These are phyloP conservation scores for Suncus etruscus DNA, from an alignment of 2,113 vertebrate genomes.

Conservation along the genomic window DNA sequence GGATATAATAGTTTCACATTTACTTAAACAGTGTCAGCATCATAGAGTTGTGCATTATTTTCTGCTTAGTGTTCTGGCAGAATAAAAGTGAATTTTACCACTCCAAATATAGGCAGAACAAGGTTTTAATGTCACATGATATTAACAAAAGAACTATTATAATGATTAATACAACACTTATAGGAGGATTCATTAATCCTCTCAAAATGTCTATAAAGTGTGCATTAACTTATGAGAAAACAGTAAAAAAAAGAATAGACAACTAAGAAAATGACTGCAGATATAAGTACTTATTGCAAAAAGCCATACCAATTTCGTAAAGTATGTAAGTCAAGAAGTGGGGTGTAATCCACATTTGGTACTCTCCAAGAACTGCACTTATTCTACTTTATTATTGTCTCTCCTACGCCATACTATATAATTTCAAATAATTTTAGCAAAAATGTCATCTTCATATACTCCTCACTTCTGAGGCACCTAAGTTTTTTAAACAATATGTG, in stretches of 20 bases:
- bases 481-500: not conserved
- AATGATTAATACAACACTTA: not conserved
- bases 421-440: not conserved
- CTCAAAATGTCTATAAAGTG: not conserved
- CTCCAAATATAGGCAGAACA: not conserved
- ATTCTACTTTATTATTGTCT: not conserved
- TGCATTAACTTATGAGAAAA: not conserved
- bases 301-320: not conserved
- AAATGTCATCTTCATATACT: not conserved
- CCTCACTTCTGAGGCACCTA: not conserved
- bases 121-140: not conserved
- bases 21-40: not conserved
- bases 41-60: not conserved
- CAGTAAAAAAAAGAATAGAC: not conserved
- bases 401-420: not conserved
- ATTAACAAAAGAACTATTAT: not conserved
- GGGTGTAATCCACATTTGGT: not conserved
- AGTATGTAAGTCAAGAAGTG: not conserved
- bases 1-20: not conserved
- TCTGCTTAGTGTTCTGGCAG: conserved; percentile 24
- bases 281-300: conserved; percentile 5
- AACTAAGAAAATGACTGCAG: not conserved
- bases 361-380: not conserved
- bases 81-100: not conserved
- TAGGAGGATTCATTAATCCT: not conserved